phyloP scores from a whole-genome alignment of 2,888 invertebrate species.

The Brachypalpus laphriformis region DNA sequence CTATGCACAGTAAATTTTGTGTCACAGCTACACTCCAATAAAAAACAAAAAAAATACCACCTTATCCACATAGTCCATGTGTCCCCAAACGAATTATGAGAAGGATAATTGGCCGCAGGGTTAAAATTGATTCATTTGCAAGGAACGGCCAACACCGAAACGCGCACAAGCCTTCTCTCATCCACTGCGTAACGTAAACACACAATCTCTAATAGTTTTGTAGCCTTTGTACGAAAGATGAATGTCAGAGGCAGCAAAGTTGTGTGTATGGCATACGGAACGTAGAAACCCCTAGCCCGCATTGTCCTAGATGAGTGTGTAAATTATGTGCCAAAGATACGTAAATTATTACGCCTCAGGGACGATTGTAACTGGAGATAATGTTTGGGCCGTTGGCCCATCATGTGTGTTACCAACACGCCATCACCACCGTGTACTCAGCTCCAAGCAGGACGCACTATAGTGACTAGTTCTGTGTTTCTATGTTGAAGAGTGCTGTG shows the following conservation, averaged over 20 bases:
- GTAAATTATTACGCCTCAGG: conserved; percentile 67
- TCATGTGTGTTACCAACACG: conserved; percentile 43
- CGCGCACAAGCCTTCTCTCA: conserved; percentile 11
- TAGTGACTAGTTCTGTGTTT: conserved; percentile 30
- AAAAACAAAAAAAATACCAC: neutral
- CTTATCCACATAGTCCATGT: conserved; percentile 33
- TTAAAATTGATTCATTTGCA: conserved; percentile 31
- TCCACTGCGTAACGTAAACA: conserved; percentile 11
- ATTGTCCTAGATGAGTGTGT: conserved; percentile 56
- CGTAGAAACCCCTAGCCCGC: conserved; percentile 40
- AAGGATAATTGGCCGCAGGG: conserved; percentile 64
- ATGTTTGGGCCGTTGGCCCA: conserved; percentile 47
- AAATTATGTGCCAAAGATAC: conserved; percentile 72
- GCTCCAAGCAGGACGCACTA: neutral
- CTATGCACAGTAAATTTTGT: conserved; percentile 24
- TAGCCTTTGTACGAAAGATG: conserved; percentile 33
- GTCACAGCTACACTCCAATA: conserved; percentile 1
- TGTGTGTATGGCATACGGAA: neutral
- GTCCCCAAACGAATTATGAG: conserved; percentile 57
- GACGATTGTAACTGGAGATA: conserved; percentile 66
- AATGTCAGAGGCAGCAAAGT: conserved; percentile 22
- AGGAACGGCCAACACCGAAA: neutral
- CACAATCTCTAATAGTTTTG: conserved; percentile 50
- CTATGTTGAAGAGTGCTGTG: conserved; percentile 22
- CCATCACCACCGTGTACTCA: neutral